These are phyloP conservation scores for Prietella phreatophila DNA, from an alignment of 2,113 vertebrate genomes.

Conservation along the genomic window DNA sequence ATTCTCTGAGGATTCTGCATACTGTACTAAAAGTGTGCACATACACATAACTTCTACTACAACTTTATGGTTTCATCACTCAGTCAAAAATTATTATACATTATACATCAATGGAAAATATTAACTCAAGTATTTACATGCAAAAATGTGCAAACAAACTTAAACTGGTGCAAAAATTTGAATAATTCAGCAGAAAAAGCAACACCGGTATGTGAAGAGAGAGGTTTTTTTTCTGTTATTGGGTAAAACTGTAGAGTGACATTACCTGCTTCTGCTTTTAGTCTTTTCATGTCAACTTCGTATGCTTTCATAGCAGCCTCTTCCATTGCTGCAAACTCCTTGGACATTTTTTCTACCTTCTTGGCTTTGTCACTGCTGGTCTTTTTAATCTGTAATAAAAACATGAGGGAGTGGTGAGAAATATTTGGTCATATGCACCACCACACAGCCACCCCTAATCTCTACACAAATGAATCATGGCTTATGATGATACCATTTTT, in stretches of 20 bases:
- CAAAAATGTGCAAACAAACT: background rate
- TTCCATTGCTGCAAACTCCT: constrained; percentile 95
- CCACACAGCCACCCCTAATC: constrained; percentile 37
- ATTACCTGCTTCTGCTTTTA: constrained; percentile 80
- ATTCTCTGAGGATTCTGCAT: background rate
- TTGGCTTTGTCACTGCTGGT: constrained; percentile 92
- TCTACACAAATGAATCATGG: constrained; percentile 16
- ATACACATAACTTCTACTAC: background rate
- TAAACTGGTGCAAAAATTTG: background rate
- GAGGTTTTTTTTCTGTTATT: background rate
- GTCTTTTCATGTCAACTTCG: constrained; percentile 90
- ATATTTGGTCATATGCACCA: background rate
- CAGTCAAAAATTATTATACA: background rate
- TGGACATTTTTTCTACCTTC: constrained; percentile 85
- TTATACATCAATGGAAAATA: background rate
- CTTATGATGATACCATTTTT: background rate
- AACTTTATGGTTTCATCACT: background rate
- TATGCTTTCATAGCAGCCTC: constrained; percentile 92
- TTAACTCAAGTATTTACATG: background rate
- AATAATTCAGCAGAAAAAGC: background rate
- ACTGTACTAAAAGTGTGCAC: background rate
- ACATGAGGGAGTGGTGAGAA: constrained; percentile 17
- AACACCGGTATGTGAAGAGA: background rate
- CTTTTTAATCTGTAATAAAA: constrained; percentile 85
- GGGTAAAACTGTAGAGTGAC: background rate